These are phyloP conservation scores for Phaedon cochleariae DNA, from an alignment of 2,888 invertebrate species.

Conservation along the genomic window DNA sequence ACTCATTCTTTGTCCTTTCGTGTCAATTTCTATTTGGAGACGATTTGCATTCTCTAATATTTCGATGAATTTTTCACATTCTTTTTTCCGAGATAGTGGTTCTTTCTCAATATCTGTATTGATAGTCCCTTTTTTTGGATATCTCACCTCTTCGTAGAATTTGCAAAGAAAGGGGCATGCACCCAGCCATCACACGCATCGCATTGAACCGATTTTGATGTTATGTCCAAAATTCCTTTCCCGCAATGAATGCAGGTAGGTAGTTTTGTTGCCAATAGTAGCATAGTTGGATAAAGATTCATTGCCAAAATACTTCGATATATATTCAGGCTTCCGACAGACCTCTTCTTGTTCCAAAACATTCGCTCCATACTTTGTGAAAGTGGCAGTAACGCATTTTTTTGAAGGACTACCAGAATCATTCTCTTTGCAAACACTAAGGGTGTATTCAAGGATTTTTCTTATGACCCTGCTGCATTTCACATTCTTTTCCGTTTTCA, in stretches of 20 bases:
- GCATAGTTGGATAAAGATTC: background rate
- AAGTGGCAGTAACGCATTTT: background rate
- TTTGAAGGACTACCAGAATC: background rate
- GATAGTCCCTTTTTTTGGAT: too few species aligned
- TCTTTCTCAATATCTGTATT: background rate
- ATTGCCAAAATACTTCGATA: background rate
- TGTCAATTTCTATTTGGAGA: background rate
- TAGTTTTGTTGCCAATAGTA: background rate
- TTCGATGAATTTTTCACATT: background rate
- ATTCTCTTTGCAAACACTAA: background rate
- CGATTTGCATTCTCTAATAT: background rate
- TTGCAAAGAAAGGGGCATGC: background rate
- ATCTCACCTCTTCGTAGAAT: background rate
- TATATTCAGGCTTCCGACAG: background rate
- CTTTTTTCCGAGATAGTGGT: background rate
- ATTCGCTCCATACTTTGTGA: background rate
- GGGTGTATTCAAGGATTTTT: too few species aligned
- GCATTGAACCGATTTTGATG: slow-evolving; percentile 12
- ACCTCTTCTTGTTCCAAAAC: background rate
- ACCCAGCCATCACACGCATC: slow-evolving; percentile 14
- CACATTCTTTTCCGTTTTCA: background rate
- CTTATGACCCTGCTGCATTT: too few species aligned
- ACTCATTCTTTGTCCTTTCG: background rate
- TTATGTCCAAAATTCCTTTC: background rate
- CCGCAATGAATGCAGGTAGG: slow-evolving; percentile 8